Evolutionary conservation across 1,140 invertebrate species (phyloP), one percentile per base, ranked within the genome.

Genomic region (Drosophila subobscura): DNA sequence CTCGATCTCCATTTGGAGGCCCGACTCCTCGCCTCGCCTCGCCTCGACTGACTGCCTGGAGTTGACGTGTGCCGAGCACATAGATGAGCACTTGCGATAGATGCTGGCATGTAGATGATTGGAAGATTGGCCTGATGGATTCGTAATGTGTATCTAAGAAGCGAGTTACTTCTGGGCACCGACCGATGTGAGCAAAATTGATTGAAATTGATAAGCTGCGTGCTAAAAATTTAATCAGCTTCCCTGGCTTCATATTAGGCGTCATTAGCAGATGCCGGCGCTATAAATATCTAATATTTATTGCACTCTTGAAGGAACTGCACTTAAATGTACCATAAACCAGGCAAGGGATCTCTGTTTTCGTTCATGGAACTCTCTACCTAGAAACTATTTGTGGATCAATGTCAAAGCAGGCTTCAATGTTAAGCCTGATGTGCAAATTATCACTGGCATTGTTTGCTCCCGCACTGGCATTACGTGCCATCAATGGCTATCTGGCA

Each of bases 171-270:
- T 51, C 14, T 55, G 40, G 40, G 40, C 33, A 37, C 3, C 29
- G 20, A 27, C 20, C 27, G 23, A 5, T 14, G 41, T 27, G 27
- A 20, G 20, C 10, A 7, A 74, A 74, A 74, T 74, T 73, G 70
- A 74, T 74, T 73, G 46, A 40, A 73, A 73, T 73, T 65, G 68
- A 61, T 72, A 72, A 72, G 70, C 40, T 29, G 56, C 41, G 27
- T 49, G 68, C 68, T 44, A 68, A 56, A 68, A 55, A 20, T 49
- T 61, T 72, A 72, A 72, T 72, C 57, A 61, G 55, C 61, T 61
- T 5, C 5, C n/a, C 12, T 49, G 51, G 53, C 20, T 41, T 54
- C 56, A 41, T 61, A 68, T 68, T 68, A 68, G 25, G 33, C 8
- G 63, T 14, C 63, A 55, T 68, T 68, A 55, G 20, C 16, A 10